phyloP scores from a whole-genome alignment of 2,888 invertebrate genomes.

The Zeuzera pyrina region DNA sequence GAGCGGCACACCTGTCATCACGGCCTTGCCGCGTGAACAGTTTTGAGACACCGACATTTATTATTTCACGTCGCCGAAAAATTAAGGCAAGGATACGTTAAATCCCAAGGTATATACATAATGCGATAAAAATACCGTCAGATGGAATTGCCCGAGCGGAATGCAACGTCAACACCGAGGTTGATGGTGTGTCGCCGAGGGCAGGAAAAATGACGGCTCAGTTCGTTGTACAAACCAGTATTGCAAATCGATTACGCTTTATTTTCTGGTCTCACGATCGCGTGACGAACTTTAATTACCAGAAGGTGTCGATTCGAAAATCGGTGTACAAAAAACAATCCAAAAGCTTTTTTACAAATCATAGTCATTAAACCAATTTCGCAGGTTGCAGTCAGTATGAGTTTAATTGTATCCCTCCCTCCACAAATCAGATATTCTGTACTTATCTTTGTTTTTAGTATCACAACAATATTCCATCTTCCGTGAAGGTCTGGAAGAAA shows the following conservation, averaged over 20 bases:
- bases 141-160: constrained; percentile 43
- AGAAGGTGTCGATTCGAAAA: constrained; percentile 67
- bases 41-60: constrained; percentile 45
- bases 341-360: constrained; percentile 48
- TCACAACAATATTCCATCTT: neutral
- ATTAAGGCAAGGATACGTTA: constrained; percentile 56
- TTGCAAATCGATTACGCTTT: constrained; percentile 60
- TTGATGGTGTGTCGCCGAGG: constrained; percentile 41
- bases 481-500: neutral
- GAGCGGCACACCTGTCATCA: constrained; percentile 47
- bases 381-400: neutral
- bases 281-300: constrained; percentile 65
- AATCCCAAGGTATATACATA: constrained; percentile 33
- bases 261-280: constrained; percentile 50
- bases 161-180: constrained; percentile 48
- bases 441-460: too few species aligned
- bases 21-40: constrained; percentile 44
- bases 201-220: constrained; percentile 43
- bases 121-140: constrained; percentile 43
- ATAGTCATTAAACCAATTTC: constrained; percentile 50
- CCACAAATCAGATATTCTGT: too few species aligned
- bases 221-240: constrained; percentile 44
- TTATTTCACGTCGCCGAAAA: constrained; percentile 60
- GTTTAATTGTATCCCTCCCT: too few species aligned
- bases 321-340: constrained; percentile 41